Evolutionary conservation across 2,797 vertebrate genomes (phyloP).

Genomic region (Eleutherodactylus coqui): DNA sequence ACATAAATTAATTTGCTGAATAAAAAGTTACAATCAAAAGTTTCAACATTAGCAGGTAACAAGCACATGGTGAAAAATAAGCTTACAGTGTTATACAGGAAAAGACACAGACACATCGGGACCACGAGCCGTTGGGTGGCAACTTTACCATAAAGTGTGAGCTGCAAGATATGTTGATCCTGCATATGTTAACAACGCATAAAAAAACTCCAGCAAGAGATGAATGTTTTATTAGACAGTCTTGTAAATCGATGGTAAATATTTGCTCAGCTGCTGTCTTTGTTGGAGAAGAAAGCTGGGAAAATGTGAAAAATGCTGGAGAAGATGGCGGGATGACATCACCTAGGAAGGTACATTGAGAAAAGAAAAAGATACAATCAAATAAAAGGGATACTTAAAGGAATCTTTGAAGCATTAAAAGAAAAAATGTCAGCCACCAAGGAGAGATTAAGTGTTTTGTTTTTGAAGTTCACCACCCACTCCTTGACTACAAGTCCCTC

Average conservation of each 20-base stretch:
- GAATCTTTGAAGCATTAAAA: constrained; percentile 12
- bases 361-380: not conserved
- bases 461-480: constrained; percentile 16
- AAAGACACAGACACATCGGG: not conserved
- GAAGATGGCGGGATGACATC: constrained; percentile 31
- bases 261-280: constrained; percentile 56
- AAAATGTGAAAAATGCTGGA: not conserved
- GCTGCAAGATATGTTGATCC: constrained; percentile 44
- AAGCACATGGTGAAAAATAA: not conserved
- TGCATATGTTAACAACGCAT: constrained; percentile 43
- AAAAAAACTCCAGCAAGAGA: constrained; percentile 13
- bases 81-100: not conserved
- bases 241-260: constrained; percentile 40
- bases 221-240: constrained; percentile 52
- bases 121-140: not conserved
- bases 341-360: not conserved
- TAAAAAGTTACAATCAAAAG: not conserved
- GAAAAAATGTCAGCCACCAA: not conserved
- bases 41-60: not conserved
- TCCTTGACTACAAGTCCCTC: not conserved
- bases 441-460: not conserved
- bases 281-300: not conserved
- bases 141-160: constrained; percentile 26
- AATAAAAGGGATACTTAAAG: not conserved
- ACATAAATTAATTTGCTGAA: not conserved